phyloP scores from a whole-genome alignment of 2,797 vertebrate species.

The Oryzias sinensis region DNA sequence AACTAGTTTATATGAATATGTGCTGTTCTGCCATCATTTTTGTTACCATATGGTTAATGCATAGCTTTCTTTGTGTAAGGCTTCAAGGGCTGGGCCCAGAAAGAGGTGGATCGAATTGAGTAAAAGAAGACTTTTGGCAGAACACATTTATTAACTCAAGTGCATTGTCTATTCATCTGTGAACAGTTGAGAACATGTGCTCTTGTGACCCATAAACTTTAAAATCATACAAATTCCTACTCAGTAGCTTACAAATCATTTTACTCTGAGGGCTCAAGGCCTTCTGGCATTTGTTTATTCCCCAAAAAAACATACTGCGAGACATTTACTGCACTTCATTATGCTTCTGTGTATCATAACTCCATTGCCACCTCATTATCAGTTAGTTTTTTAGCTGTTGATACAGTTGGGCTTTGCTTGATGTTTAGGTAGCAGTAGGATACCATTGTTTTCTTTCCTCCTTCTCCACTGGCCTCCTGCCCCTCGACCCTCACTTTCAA shows the following conservation, averaged over 20 bases:
- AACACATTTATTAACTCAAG: slow-evolving; percentile 61
- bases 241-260: slow-evolving; percentile 16
- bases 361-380: slow-evolving; percentile 40
- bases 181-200: slow-evolving; percentile 53
- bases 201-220: slow-evolving; percentile 37
- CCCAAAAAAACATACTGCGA: slow-evolving; percentile 14
- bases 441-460: slow-evolving; percentile 67
- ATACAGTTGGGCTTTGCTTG: slow-evolving; percentile 70
- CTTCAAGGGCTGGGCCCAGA: slow-evolving; percentile 38
- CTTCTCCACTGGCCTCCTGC: slow-evolving; percentile 46
- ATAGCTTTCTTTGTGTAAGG: slow-evolving; percentile 16
- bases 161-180: slow-evolving; percentile 34
- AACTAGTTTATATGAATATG: slow-evolving; percentile 2
- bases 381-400: slow-evolving; percentile 58
- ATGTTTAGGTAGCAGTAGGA: slow-evolving; percentile 71
- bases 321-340: slow-evolving; percentile 8
- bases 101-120: slow-evolving; percentile 55
- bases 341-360: slow-evolving; percentile 12
- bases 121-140: slow-evolving; percentile 60
- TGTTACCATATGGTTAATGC: slow-evolving; percentile 1
- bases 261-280: slow-evolving; percentile 18
- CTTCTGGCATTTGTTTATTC: slow-evolving; percentile 17
- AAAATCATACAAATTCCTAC: slow-evolving; percentile 34
- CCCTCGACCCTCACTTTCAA: slow-evolving; percentile 46
- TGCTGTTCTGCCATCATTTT: background rate